These are phyloP conservation scores for Tetrapedia diversipes DNA, from an alignment of 2,888 invertebrate genomes.

Conservation along the genomic window DNA sequence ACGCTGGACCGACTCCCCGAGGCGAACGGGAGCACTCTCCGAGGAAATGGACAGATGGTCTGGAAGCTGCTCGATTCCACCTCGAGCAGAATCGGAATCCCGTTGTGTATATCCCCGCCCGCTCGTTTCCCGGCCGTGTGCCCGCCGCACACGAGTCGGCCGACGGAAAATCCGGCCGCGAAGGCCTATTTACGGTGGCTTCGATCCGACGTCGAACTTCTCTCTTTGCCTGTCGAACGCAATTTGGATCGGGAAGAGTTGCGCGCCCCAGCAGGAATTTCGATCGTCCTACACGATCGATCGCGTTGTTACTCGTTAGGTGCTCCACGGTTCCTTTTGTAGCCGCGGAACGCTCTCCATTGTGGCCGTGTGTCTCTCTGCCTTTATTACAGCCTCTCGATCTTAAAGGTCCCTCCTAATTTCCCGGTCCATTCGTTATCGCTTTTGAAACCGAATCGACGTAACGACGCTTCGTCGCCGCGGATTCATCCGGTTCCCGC, in stretches of 20 bases:
- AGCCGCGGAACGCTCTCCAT: not conserved
- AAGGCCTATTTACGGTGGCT: slow-evolving; percentile 41
- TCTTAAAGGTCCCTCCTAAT: not conserved
- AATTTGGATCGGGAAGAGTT: slow-evolving; percentile 43
- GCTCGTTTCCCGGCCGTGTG: slow-evolving; percentile 55
- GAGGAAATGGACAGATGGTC: slow-evolving; percentile 74
- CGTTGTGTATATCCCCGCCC: slow-evolving; percentile 60
- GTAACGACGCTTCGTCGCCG: slow-evolving; percentile 17
- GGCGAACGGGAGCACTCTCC: slow-evolving; percentile 70
- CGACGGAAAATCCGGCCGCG: slow-evolving; percentile 60
- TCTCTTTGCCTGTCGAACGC: slow-evolving; percentile 44
- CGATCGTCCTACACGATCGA: slow-evolving; percentile 18
- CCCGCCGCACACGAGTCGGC: slow-evolving; percentile 50
- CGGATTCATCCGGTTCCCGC: no score
- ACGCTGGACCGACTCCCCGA: slow-evolving; percentile 62
- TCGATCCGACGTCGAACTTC: slow-evolving; percentile 38
- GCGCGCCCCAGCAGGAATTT: slow-evolving; percentile 21
- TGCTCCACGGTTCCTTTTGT: slow-evolving; percentile 2
- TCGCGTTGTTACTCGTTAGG: not conserved
- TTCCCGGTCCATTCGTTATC: slow-evolving; percentile 1
- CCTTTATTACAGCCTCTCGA: not conserved
- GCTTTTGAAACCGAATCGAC: slow-evolving; percentile 1
- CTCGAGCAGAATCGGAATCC: slow-evolving; percentile 68
- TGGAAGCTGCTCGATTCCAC: slow-evolving; percentile 66
- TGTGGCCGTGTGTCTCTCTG: not conserved